phyloP scores from a whole-genome alignment of 2,797 vertebrate genomes.

The Moxostoma hubbsi region DNA sequence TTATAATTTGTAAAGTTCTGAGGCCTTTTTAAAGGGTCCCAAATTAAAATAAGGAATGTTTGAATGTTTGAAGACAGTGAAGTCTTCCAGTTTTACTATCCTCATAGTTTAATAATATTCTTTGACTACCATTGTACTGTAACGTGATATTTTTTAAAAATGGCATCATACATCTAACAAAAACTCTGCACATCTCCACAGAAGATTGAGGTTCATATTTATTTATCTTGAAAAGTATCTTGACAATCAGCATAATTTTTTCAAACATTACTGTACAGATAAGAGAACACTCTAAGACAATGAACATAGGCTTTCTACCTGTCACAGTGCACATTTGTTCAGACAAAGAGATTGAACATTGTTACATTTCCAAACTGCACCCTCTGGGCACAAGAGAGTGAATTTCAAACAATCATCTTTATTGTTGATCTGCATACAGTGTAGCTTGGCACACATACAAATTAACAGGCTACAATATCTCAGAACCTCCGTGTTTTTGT shows the following conservation, averaged over 20 bases:
- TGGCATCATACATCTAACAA: neutral
- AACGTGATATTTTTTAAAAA: neutral
- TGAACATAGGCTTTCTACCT: constrained; percentile 84
- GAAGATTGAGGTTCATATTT: constrained; percentile 79
- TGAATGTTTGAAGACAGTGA: no score
- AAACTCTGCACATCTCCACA: constrained; percentile 49
- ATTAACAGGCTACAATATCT: constrained; percentile 45
- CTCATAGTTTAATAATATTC: no score
- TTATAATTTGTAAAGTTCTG: no score
- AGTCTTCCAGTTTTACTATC: no score
- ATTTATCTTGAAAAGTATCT: constrained; percentile 80
- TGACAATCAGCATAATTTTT: constrained; percentile 82
- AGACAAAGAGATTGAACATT: constrained; percentile 94
- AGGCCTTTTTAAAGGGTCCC: no score
- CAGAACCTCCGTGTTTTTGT: constrained; percentile 27
- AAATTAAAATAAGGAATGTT: no score
- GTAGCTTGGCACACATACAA: constrained; percentile 73
- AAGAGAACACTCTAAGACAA: constrained; percentile 90
- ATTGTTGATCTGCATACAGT: constrained; percentile 77
- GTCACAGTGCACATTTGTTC: constrained; percentile 94
- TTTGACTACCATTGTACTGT: neutral
- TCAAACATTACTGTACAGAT: constrained; percentile 75
- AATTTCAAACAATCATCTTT: constrained; percentile 88
- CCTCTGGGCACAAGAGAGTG: constrained; percentile 84
- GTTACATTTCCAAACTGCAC: constrained; percentile 85